Percentiles rank a stretch among this genome's conserved stretches.
phyloP scores from a whole-genome alignment of 2,113 vertebrate genomes.

The Brachionichthys hirsutus region DNA sequence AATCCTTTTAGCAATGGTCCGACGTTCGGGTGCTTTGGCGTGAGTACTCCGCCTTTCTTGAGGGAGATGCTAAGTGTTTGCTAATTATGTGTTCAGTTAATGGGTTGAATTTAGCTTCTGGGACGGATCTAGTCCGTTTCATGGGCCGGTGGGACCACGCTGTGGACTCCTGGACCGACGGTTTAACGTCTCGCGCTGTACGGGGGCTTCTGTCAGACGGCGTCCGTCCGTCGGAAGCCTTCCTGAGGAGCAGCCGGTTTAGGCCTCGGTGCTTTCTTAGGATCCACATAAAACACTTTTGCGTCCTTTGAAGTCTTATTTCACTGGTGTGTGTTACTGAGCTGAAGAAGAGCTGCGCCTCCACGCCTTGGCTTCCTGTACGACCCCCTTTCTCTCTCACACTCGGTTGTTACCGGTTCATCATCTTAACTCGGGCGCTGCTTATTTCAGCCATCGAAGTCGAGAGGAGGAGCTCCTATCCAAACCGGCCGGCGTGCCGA shows the following conservation, averaged over 20 bases:
- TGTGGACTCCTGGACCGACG: too few species aligned
- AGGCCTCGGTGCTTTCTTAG: conserved; percentile 32
- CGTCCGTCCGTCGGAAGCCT: conserved; percentile 45
- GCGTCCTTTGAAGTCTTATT: too few species aligned
- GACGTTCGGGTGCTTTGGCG: conserved; percentile 44
- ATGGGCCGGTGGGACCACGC: too few species aligned
- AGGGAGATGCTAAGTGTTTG: not conserved
- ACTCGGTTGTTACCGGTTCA: not conserved
- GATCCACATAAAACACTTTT: too few species aligned
- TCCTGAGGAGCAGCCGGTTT: conserved; percentile 46
- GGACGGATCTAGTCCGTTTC: too few species aligned
- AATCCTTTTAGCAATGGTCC: conserved; percentile 52
- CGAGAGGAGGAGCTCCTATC: conserved; percentile 88
- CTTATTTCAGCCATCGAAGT: conserved; percentile 83
- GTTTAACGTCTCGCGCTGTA: conserved; percentile 20
- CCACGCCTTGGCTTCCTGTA: too few species aligned
- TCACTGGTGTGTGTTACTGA: conserved; percentile 26
- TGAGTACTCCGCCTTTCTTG: conserved; percentile 55
- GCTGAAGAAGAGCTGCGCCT: conserved; percentile 55
- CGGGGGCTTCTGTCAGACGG: conserved; percentile 54
- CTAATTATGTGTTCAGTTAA: too few species aligned
- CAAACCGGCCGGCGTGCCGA: conserved; percentile 85
- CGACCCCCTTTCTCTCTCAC: not conserved
- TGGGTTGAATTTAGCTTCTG: too few species aligned
- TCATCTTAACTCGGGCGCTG: too few species aligned